These are phyloP conservation scores for Thalassoma bifasciatum DNA, from an alignment of 2,113 vertebrate genomes.

Conservation along the genomic window DNA sequence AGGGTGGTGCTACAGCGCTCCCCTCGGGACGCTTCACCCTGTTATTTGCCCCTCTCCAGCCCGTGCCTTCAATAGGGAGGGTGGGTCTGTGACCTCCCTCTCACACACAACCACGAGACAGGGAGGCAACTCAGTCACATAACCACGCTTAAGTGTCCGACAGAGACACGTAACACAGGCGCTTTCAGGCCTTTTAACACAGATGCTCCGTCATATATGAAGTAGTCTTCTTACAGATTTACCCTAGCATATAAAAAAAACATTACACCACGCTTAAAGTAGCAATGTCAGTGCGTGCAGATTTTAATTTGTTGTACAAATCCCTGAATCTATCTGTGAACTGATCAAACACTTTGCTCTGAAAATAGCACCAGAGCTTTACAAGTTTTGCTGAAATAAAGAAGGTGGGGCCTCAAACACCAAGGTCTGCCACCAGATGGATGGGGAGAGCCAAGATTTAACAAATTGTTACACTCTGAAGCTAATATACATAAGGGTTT, in stretches of 20 bases:
- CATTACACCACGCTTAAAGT: background rate
- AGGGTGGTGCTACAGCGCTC: conserved; percentile 59
- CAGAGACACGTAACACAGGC: conserved; percentile 12
- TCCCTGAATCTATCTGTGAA: too few species aligned
- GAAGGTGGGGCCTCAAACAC: too few species aligned
- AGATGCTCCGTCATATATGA: background rate
- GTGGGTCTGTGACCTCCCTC: conserved; percentile 75
- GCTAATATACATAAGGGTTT: too few species aligned
- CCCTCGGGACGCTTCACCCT: conserved; percentile 60
- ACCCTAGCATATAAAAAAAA: too few species aligned
- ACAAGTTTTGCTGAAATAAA: too few species aligned
- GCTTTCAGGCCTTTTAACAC: conserved; percentile 10
- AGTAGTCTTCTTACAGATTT: too few species aligned
- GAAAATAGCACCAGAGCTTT: too few species aligned
- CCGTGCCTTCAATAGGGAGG: conserved; percentile 57
- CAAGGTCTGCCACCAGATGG: too few species aligned
- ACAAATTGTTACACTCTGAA: too few species aligned
- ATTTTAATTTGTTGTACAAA: too few species aligned
- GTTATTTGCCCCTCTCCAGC: conserved; percentile 74
- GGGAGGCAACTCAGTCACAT: conserved; percentile 56
- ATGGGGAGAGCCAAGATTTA: too few species aligned
- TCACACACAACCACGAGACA: conserved; percentile 65
- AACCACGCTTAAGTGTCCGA: conserved; percentile 41
- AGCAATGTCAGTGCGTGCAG: background rate
- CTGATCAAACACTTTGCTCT: too few species aligned